Percentiles rank a stretch among this genome's conserved stretches.
Conservation (phyloP, 2,797 vertebrate species). For the Coccyzus lansbergi region DNA sequence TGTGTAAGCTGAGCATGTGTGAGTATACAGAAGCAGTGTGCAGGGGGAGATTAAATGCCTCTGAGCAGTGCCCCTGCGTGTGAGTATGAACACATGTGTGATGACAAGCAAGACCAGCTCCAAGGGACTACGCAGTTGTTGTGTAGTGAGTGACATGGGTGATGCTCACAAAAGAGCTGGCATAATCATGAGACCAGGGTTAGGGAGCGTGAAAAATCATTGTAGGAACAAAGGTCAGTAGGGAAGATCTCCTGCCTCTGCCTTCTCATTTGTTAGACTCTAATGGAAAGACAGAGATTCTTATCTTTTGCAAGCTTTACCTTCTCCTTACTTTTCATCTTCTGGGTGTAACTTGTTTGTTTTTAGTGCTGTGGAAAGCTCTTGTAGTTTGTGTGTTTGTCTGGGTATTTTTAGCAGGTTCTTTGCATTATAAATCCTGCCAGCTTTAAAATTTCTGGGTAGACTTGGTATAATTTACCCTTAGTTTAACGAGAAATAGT, state of each 20-base stretch:
- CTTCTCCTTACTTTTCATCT: neutral
- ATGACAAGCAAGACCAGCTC: neutral
- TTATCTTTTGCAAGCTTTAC: neutral
- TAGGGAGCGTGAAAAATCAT: neutral
- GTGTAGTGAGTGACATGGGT: neutral
- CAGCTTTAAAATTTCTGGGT: constrained; percentile 52
- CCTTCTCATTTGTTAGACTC: neutral
- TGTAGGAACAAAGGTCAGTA: neutral
- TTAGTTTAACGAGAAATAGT: constrained; percentile 76
- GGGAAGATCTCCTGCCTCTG: neutral
- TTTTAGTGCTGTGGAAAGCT: neutral
- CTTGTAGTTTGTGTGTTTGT: constrained; percentile 48
- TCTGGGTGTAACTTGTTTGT: neutral
- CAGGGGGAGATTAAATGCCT: neutral
- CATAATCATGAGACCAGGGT: neutral
- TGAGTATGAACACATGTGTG: neutral
- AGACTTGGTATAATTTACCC: constrained; percentile 74
- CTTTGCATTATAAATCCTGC: constrained; percentile 65
- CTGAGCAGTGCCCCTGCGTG: accelerated
- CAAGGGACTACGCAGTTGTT: accelerated
- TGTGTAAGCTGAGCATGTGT: neutral
- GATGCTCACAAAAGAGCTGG: neutral
- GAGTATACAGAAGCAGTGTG: neutral
- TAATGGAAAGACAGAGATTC: neutral
- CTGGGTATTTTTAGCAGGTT: constrained; percentile 71